Evolutionary conservation across 2,113 vertebrate species (phyloP).

Genomic region (Pygoscelis adeliae): DNA sequence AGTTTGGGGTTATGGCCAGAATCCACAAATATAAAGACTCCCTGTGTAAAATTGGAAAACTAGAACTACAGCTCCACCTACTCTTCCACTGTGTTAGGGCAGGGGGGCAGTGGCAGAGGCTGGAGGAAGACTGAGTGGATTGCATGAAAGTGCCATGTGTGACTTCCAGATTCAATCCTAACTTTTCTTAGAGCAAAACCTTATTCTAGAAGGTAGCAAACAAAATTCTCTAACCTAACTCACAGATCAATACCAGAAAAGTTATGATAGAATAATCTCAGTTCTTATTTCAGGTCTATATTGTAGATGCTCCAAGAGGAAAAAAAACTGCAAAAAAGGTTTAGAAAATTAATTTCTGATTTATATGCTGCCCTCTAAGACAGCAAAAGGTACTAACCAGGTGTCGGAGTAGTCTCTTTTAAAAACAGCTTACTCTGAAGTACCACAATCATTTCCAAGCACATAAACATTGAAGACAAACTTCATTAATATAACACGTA

Average conservation of each 20-base stretch:
- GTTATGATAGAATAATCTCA: neutral
- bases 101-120: neutral
- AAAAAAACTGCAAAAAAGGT: neutral
- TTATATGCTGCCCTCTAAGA: neutral
- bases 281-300: neutral
- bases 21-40: neutral
- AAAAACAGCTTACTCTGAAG: neutral
- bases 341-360: neutral
- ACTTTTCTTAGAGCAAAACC: neutral
- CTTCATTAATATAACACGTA: neutral
- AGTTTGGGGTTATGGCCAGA: neutral
- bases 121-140: neutral
- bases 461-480: neutral
- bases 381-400: neutral
- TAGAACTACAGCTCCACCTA: neutral
- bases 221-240: neutral
- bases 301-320: neutral
- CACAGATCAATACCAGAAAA: neutral
- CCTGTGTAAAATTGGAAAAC: neutral
- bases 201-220: neutral
- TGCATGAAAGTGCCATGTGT: neutral
- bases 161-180: neutral
- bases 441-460: neutral
- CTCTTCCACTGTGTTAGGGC: neutral
- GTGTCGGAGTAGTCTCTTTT: neutral